These are phyloP conservation scores for Eumeta japonica DNA, from an alignment of 1,140 invertebrate genomes.

Conservation along the genomic window DNA sequence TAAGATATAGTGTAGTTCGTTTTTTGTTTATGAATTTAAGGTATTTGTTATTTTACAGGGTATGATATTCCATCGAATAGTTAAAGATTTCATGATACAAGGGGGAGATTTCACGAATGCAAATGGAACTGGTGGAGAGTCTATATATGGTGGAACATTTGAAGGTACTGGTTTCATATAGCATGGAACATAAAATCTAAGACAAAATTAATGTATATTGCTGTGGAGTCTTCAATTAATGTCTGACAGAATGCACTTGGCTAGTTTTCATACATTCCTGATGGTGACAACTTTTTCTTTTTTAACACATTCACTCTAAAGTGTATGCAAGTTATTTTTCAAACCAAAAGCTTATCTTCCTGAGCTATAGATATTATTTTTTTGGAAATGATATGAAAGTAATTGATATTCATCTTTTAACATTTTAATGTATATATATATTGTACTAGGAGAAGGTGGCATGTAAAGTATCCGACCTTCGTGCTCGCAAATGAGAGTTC, in stretches of 20 bases:
- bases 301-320: too few species aligned
- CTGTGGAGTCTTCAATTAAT: background rate
- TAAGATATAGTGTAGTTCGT: background rate
- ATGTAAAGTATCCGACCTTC: too few species aligned
- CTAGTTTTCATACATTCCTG: background rate
- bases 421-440: too few species aligned
- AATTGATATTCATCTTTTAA: too few species aligned
- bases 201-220: too few species aligned
- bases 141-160: slow-evolving; percentile 87
- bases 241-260: background rate
- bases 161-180: slow-evolving; percentile 62
- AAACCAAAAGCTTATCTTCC: too few species aligned
- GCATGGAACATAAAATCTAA: background rate
- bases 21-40: slow-evolving; percentile 15
- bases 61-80: slow-evolving; percentile 86
- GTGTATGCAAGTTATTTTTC: too few species aligned
- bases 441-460: too few species aligned
- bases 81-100: slow-evolving; percentile 92
- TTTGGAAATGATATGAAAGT: too few species aligned
- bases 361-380: too few species aligned
- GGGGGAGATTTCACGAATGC: slow-evolving; percentile 84
- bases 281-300: background rate
- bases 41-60: slow-evolving; percentile 66
- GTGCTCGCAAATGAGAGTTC: too few species aligned
- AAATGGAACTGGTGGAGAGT: slow-evolving; percentile 89